These are phyloP conservation scores for Pseudomyrmex gracilis DNA, from an alignment of 1,140 invertebrate genomes.

Conservation along the genomic window DNA sequence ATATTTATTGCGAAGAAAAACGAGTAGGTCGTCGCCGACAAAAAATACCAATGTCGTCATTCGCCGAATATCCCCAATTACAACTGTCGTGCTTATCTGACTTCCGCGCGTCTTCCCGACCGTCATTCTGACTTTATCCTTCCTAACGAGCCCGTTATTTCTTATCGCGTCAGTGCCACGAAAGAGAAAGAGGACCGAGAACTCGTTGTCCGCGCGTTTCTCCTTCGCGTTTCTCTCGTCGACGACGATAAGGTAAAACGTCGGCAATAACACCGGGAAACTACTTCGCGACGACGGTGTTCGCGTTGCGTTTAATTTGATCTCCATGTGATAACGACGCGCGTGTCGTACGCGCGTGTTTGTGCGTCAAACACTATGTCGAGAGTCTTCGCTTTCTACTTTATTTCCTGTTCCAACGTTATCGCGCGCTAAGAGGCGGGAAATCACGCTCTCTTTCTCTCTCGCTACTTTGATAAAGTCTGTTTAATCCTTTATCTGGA, in stretches of 20 bases:
- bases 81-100: slow-evolving; percentile 29
- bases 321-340: slow-evolving; percentile 11
- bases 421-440: neutral
- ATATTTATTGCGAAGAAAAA: slow-evolving; percentile 29
- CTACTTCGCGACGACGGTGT: neutral
- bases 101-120: neutral
- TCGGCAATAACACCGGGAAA: slow-evolving; percentile 42
- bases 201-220: slow-evolving; percentile 42
- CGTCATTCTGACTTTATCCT: slow-evolving; percentile 36
- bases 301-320: slow-evolving; percentile 64
- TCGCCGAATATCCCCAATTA: slow-evolving; percentile 43
- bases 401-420: neutral
- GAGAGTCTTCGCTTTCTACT: neutral
- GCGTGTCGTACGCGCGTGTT: slow-evolving; percentile 8
- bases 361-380: neutral
- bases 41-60: slow-evolving; percentile 13
- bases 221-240: slow-evolving; percentile 24
- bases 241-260: slow-evolving; percentile 43
- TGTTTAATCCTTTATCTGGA: neutral
- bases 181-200: slow-evolving; percentile 9
- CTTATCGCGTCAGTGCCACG: slow-evolving; percentile 2
- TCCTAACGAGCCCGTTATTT: slow-evolving; percentile 48
- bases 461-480: neutral
- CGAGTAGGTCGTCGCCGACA: neutral
- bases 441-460: neutral